Evolutionary conservation across 2,797 vertebrate species (phyloP).

Genomic region (Sphenopsis melanotis): DNA sequence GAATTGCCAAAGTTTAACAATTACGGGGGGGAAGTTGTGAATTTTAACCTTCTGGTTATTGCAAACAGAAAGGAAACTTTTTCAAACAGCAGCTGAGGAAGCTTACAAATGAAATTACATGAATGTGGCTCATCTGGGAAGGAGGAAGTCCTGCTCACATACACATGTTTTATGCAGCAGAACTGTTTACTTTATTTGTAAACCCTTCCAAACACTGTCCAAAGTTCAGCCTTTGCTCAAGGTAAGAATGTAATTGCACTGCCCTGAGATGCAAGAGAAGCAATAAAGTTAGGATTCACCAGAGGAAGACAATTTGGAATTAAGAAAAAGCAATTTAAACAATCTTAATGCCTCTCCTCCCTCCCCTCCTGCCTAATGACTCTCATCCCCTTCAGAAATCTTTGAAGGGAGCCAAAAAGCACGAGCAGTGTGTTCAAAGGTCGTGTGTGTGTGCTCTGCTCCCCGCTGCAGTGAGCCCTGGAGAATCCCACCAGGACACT

Average conservation of each 20-base stretch:
- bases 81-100: not conserved
- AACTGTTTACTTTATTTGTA: constrained; percentile 40
- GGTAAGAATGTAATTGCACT: constrained; percentile 31
- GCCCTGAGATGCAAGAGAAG: not conserved
- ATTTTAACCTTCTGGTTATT: not conserved
- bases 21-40: not conserved
- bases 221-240: constrained; percentile 44
- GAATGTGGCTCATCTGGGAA: constrained; percentile 3
- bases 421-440: constrained; percentile 32
- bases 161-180: constrained; percentile 14
- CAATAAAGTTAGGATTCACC: constrained; percentile 13
- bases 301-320: constrained; percentile 24
- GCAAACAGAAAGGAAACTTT: not conserved
- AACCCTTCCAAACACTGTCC: constrained; percentile 23
- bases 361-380: not conserved
- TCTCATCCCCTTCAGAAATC: constrained; percentile 19
- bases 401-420: constrained; percentile 2
- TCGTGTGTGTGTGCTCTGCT: not conserved
- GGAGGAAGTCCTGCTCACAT: constrained; percentile 20
- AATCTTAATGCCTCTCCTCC: not conserved
- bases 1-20: constrained; percentile 18
- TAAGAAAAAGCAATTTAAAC: constrained; percentile 29
- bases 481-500: not conserved
- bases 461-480: not conserved
- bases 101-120: not conserved